Base-by-base conservation (phyloP, 2,888 invertebrate species). In the Hyalella azteca region DNA sequence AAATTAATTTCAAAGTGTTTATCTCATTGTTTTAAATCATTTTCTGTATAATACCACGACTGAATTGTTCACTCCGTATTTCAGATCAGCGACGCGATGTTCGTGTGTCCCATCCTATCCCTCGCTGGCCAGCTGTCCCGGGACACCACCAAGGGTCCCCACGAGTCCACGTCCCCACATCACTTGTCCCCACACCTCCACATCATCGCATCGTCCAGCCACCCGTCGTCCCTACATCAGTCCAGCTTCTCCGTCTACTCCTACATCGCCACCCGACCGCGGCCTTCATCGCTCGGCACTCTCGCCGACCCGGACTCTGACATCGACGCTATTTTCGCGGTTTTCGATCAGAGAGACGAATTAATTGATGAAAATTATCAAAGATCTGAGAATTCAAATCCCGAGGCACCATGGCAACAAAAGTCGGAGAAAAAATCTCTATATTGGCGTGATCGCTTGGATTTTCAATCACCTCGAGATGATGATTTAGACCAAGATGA, bases 191-290 rank as follows among this genome's bases (percentile, higher is more conserved):
- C 90, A 0, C 39, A 87, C 88, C 13, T 88, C 87, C 54, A 39
- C 40, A 79, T 77, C 79, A 77, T 78, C 40, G 73, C 85, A 32
- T 82, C 80, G 26, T 77, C 81, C 50, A 91, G 92, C 75, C 92
- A 93, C 5, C 91, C 94, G 88, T 94, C 94, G 87, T 91, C 94
- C 29, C 93, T 92, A 13, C 91, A 91, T 11, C 93, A 93, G 92
- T 59, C 90, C 87, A 26, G 87, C 86, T 19, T 78, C 45, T 84
- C 49, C 83, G 79, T 80, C 40, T 82, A 83, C 80, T 73, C 84
- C 73, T 85, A 90, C 26, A 87, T 85, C 36, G 78, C 89, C 36
- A 90, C 89, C 22, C 89, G 90, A 0, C 41, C 87, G 87, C 19
- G 89, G 87, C 32, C 78, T 36, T 48, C 50, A 39, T 79, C 45